Base-by-base conservation (phyloP, 2,888 invertebrate genomes). In the Tachina lurida region DNA sequence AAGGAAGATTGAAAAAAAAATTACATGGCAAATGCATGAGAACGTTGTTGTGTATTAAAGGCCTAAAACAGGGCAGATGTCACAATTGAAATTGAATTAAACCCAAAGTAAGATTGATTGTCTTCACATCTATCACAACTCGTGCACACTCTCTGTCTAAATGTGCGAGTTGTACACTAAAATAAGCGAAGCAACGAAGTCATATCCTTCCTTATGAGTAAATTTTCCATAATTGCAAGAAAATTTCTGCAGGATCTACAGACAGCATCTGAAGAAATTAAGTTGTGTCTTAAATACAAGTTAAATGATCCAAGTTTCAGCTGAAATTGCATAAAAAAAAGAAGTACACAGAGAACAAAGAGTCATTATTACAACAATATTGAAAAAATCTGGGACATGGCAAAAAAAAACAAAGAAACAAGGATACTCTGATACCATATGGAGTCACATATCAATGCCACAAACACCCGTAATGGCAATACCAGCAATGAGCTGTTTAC, bases 21-120 rank as follows among this genome's bases (percentile, higher is more conserved):
- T 47, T 39, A 43, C 58, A 49, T 54, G 70, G n/a, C 45, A 73
- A 87, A 70, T 84, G 84, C 49, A n/a, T 17, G 71, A 15, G 45
- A 22, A 19, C 60, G 67, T 60, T 67, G 22, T 22, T 65, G 71
- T 77, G 41, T 43, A 82, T 75, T 83, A 80, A 75, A 79, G 84
- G 76, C 85, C 87, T 78, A 76, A 79, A 84, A 89, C 88, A 90
- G 91, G 92, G 91, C 92, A 92, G 92, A 92, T 92, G 92, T 92
- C 92, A 92, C 92, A 92, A 91, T 91, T 90, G 92, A 91, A 92
- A 92, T 92, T 92, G 92, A 92, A 92, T 92, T 92, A 92, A 92
- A 92, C 90, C 54, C 71, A 80, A 84, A 81, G 79, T 58, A 79
- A 92, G 92, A 92, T 92, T 92, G 92, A 92, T 92, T 92, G 92